These are phyloP conservation scores for Hyaena hyaena DNA, from an alignment of 2,113 vertebrate species.

Conservation along the genomic window DNA sequence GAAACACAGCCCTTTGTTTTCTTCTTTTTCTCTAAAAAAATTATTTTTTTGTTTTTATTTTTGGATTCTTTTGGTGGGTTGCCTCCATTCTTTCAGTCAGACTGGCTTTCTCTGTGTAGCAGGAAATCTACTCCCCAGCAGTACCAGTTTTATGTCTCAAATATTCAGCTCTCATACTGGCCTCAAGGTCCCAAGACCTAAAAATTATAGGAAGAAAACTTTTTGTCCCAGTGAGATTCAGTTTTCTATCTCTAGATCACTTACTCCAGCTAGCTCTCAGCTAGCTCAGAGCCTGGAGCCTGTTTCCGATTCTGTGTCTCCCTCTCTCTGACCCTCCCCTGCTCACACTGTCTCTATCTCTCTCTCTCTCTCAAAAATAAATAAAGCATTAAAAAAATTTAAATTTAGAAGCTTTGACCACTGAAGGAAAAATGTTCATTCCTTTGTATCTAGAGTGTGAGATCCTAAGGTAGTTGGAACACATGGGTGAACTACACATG, in stretches of 20 bases:
- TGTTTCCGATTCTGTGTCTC: too few species aligned
- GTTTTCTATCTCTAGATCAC: not conserved
- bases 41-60: not conserved
- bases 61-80: not conserved
- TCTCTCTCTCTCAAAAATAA: too few species aligned
- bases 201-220: not conserved
- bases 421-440: not conserved
- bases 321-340: too few species aligned
- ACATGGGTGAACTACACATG: not conserved
- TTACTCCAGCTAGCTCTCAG: not conserved
- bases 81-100: not conserved
- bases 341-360: too few species aligned
- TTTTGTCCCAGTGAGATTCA: not conserved
- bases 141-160: not conserved
- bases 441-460: not conserved
- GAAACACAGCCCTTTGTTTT: not conserved
- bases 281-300: too few species aligned
- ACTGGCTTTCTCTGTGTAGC: not conserved
- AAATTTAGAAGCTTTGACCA: constrained; percentile 3
- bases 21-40: not conserved
- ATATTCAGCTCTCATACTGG: not conserved
- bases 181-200: not conserved
- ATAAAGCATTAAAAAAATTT: not conserved
- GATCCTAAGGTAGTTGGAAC: constrained; percentile 8
- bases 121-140: not conserved